These are phyloP conservation scores for Pomacea maculata DNA, from an alignment of 1,140 invertebrate genomes.

Conservation along the genomic window DNA sequence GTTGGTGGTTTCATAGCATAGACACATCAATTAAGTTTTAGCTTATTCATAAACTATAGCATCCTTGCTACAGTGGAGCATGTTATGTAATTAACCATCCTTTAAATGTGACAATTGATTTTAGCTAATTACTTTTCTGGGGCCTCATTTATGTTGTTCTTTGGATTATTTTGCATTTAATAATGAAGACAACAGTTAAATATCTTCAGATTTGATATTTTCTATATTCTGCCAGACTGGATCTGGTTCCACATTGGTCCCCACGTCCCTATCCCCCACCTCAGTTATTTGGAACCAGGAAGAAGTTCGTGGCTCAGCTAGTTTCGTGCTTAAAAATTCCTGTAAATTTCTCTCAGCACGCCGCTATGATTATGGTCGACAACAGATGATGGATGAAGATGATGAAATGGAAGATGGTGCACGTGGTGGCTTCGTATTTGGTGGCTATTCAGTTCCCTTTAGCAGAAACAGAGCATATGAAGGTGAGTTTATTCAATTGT, in stretches of 20 bases:
- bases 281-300: neutral
- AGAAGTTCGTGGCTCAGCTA: constrained; percentile 1
- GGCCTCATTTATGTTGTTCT: too few species aligned
- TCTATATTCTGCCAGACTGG: too few species aligned
- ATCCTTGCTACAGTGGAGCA: too few species aligned
- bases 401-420: constrained; percentile 63
- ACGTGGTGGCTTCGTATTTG: constrained; percentile 52
- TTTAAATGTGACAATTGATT: too few species aligned
- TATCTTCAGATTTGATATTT: too few species aligned
- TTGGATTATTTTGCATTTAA: too few species aligned
- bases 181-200: too few species aligned
- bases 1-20: too few species aligned
- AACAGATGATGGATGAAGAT: constrained; percentile 58
- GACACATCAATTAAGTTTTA: too few species aligned
- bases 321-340: neutral
- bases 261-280: neutral
- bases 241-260: neutral
- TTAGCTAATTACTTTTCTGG: too few species aligned
- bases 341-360: constrained; percentile 67
- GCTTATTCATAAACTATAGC: too few species aligned
- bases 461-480: neutral
- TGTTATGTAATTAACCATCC: too few species aligned
- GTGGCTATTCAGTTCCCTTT: constrained; percentile 27
- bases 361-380: constrained; percentile 66
- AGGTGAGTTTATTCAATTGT: neutral